A percentile compares a stretch with the other conserved stretches of the same genome.
Evolutionary conservation across 2,888 invertebrate genomes (phyloP).

Genomic region (Sepioteuthis lessoniana): DNA sequence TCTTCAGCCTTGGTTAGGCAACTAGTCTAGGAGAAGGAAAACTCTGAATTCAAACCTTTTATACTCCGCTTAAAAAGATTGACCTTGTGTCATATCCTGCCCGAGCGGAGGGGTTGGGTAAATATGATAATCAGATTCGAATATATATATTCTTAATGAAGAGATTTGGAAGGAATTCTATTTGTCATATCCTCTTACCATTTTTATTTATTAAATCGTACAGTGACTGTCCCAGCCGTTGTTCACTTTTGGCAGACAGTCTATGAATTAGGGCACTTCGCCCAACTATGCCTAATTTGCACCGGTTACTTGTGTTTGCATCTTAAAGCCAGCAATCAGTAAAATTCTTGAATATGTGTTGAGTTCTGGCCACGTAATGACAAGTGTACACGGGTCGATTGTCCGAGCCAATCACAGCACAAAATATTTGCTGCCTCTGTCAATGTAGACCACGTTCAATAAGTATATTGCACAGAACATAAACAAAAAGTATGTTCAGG

Average conservation of each 20-base stretch:
- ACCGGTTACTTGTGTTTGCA: background rate
- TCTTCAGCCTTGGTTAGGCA: too few species aligned
- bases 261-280: background rate
- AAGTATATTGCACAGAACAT: too few species aligned
- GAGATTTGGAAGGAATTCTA: background rate
- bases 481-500: too few species aligned
- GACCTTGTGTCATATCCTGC: too few species aligned
- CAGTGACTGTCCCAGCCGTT: background rate
- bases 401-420: background rate
- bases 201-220: background rate
- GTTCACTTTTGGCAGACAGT: background rate
- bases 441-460: too few species aligned
- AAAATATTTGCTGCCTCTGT: too few species aligned
- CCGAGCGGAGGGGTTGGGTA: too few species aligned
- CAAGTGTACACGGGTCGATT: background rate
- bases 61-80: too few species aligned
- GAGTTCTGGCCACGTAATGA: background rate
- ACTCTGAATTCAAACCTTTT: too few species aligned
- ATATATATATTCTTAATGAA: background rate
- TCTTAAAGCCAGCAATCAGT: background rate
- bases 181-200: background rate
- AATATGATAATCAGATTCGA: too few species aligned
- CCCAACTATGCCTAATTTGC: background rate
- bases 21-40: too few species aligned
- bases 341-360: background rate